Percentiles rank a stretch among this genome's conserved stretches.
Evolutionary conservation across 2,888 invertebrate species (phyloP).

Genomic region (Tipula helvola): DNA sequence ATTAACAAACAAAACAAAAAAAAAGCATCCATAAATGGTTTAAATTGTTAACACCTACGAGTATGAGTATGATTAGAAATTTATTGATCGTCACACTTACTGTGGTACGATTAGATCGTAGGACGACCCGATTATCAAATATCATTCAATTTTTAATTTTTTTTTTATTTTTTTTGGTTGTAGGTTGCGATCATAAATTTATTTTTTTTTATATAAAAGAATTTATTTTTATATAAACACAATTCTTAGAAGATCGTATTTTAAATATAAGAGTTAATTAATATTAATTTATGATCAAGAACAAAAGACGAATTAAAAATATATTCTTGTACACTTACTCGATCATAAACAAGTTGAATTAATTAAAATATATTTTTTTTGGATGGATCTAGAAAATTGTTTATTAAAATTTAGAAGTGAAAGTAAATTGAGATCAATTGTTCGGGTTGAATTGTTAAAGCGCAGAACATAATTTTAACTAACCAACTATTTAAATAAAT

Average conservation of each 20-base stretch:
- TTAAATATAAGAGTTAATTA: background rate
- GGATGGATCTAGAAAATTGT: background rate
- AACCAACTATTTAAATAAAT: background rate
- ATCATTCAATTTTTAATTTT: background rate
- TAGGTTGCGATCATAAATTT: background rate
- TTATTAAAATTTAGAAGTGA: background rate
- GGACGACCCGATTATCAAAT: background rate
- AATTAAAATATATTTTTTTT: background rate
- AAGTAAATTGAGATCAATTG: slow-evolving; percentile 4
- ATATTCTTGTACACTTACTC: background rate
- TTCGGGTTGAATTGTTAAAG: background rate
- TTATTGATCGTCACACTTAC: background rate
- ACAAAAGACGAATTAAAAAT: background rate
- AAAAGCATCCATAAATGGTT: background rate
- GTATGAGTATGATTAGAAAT: background rate
- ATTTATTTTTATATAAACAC: background rate
- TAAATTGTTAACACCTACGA: background rate
- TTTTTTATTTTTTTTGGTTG: background rate
- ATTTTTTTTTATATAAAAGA: background rate
- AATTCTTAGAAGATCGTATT: background rate
- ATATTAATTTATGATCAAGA: background rate
- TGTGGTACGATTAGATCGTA: background rate
- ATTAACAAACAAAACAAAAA: background rate
- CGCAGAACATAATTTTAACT: background rate
- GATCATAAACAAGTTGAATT: background rate